Evolutionary conservation across 1,140 invertebrate species (phyloP).

Genomic region (Phthorimaea operculella): DNA sequence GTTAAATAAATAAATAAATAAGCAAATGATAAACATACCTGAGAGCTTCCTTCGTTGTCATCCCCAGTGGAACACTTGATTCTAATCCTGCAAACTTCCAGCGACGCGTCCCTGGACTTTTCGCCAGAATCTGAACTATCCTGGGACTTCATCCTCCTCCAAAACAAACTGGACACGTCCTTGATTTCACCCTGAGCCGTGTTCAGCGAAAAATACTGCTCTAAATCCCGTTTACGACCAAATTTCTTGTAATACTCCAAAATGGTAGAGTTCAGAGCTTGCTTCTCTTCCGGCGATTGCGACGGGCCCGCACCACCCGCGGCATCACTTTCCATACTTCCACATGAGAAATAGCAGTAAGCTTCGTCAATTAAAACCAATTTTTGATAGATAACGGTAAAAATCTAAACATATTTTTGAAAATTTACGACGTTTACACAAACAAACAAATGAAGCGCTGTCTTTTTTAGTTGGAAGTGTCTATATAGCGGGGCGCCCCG

Average conservation of each 20-base stretch:
- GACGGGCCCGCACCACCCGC: constrained; percentile 13
- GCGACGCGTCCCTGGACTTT: constrained; percentile 46
- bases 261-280: constrained; percentile 47
- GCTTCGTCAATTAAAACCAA: neutral
- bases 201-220: constrained; percentile 59
- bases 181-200: constrained; percentile 47
- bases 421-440: constrained; percentile 1
- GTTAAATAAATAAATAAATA: no score
- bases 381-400: neutral
- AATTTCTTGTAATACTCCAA: constrained; percentile 63
- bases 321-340: constrained; percentile 31
- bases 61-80: constrained; percentile 47
- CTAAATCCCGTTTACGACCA: constrained; percentile 56
- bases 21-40: constrained; percentile 19
- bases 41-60: constrained; percentile 24
- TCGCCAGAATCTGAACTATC: constrained; percentile 56
- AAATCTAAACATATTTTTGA: neutral
- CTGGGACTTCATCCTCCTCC: constrained; percentile 54
- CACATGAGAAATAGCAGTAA: neutral
- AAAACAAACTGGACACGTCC: constrained; percentile 49
- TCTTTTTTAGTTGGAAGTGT: no score
- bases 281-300: constrained; percentile 4
- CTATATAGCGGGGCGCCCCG: no score
- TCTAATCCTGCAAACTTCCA: constrained; percentile 55
- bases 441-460: constrained; percentile 3